Base-by-base conservation (phyloP, 2,113 vertebrate genomes). In the Campylomormyrus tamandua region DNA sequence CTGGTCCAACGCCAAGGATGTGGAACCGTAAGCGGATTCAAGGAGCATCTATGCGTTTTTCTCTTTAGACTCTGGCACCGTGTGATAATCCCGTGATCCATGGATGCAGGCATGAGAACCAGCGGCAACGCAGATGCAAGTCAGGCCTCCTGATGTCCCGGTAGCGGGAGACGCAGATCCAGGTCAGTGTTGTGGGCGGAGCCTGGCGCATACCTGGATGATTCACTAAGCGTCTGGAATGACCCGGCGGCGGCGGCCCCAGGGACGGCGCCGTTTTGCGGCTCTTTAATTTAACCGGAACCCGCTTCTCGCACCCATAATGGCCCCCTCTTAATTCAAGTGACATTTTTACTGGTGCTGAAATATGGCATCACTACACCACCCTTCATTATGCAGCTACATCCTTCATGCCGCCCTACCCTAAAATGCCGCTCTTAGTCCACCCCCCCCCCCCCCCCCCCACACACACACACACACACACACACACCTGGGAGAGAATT, bases 161-260 rank as follows among this genome's bases (percentile, higher is more conserved):
- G 17, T 8, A 13, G 88, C 27, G 88, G 87, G 89, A 85, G n/a
- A 77, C 88, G 77, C 77, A 88, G 89, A 91, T 90, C 89, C 83
- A 90, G 90, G 89, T 89, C 88, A 88, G 86, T 49, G 49, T 31
- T 70, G 90, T 91, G 90, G 88, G 88, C 10, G 70, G 62, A 89
- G 90, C 90, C 66, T 46, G 77, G 87, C 39, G 80, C 74, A 27
- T 70, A 90, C 87, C 87, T 90, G 88, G 87, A 96, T 95, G 95
- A 96, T 96, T 95, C 95, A 95, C 93, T 95, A 95, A 95, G 94
- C 91, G 92, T 91, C 94, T 95, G 94, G 95, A 96, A 95, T 95
- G 93, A 96, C 94, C 93, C 93, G 87, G 88, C 9, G 77, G 91
- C 88, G 48, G 88, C 49, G 83, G 90, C 94, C 94, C 92, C 52